phyloP scores from a whole-genome alignment of 2,113 vertebrate genomes.

The Poeciliopsis retropinna region DNA sequence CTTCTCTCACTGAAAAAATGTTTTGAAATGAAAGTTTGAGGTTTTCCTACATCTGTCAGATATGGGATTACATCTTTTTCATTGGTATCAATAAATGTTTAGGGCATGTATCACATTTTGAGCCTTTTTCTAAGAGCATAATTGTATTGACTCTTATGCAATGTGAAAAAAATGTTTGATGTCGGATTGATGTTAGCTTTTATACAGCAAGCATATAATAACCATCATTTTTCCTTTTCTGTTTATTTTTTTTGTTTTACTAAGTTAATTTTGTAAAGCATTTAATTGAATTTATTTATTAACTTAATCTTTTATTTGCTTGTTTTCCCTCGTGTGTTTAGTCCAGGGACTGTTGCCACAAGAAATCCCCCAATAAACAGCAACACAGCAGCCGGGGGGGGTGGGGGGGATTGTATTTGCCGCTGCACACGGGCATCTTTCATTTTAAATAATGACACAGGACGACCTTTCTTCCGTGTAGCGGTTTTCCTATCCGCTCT shows the following conservation, averaged over 20 bases:
- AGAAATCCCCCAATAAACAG: neutral
- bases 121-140: too few species aligned
- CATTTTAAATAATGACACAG: constrained; percentile 7
- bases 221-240: neutral
- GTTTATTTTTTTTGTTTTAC: neutral
- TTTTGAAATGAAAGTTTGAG: neutral
- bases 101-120: neutral
- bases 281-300: neutral
- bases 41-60: neutral
- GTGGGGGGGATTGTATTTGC: neutral
- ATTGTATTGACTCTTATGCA: neutral
- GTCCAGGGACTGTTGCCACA: neutral
- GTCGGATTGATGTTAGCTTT: neutral
- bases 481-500: constrained; percentile 6
- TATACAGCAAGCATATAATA: neutral
- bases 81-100: neutral
- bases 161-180: neutral
- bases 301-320: neutral
- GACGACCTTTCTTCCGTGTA: neutral
- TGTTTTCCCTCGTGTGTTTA: neutral
- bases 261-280: neutral
- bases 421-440: constrained; percentile 11
- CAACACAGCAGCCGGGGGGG: neutral
- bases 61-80: neutral
- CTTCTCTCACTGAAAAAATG: neutral